Conservation (phyloP, 2,113 vertebrate species). For the Tragelaphus scriptus region DNA sequence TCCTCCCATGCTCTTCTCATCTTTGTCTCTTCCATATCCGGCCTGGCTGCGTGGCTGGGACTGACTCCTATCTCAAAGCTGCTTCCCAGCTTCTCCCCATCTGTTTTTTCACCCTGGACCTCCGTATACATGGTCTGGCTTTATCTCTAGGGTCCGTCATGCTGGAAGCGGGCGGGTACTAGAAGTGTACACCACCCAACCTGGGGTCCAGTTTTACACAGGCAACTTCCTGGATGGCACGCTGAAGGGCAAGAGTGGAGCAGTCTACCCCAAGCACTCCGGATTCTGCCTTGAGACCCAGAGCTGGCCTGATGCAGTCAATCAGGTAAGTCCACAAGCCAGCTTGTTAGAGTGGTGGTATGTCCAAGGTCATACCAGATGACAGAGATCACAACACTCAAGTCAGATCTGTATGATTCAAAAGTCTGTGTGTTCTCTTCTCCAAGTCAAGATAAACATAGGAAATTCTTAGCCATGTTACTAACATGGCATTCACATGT, state of each 20-base stretch:
- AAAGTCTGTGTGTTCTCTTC: constrained; percentile 4
- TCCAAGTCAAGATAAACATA: not conserved
- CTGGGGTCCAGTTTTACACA: constrained; percentile 96
- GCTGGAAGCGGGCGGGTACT: constrained; percentile 85
- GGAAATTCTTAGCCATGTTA: not conserved
- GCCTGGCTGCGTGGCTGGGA: not conserved
- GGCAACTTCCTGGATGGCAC: constrained; percentile 94
- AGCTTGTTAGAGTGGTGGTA: not conserved
- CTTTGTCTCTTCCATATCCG: not conserved
- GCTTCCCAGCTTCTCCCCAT: fast-evolving
- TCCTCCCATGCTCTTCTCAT: not conserved
- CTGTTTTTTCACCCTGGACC: not conserved
- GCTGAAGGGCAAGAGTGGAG: constrained; percentile 84
- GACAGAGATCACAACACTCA: not conserved
- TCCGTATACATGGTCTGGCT: not conserved
- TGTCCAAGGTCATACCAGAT: not conserved
- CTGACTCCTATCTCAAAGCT: not conserved
- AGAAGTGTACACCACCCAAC: constrained; percentile 90
- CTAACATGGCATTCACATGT: not conserved
- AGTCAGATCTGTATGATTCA: not conserved
- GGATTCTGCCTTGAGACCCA: constrained; percentile 96
- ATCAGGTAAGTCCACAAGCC: constrained; percentile 82
- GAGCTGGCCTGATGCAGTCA: constrained; percentile 93
- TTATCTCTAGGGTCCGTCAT: constrained; percentile 84
- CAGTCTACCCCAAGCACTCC: constrained; percentile 86